phyloP scores from a whole-genome alignment of 1,140 invertebrate species.

The Drosophila nigromelanica region DNA sequence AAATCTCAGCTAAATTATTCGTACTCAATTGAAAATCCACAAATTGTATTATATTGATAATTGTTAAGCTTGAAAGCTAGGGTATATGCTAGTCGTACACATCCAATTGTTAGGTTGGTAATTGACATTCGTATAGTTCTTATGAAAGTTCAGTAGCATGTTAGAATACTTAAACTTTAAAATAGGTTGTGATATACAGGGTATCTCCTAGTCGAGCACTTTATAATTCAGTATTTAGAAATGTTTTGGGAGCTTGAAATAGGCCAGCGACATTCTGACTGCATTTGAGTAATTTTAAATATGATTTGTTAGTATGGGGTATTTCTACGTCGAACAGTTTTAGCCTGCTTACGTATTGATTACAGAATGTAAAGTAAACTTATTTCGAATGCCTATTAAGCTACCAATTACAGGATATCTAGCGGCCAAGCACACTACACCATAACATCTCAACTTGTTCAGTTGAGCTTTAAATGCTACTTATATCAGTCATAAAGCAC shows the following conservation, averaged over 20 bases:
- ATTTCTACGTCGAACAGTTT: not conserved
- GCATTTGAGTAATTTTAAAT: not conserved
- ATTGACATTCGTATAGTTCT: too few species aligned
- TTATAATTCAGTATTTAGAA: not conserved
- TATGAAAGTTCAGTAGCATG: too few species aligned
- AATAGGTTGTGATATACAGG: not conserved
- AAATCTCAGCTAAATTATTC: too few species aligned
- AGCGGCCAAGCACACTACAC: not conserved
- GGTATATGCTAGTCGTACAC: not conserved
- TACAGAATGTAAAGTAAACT: too few species aligned
- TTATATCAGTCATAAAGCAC: constrained; percentile 27
- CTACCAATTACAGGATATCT: constrained; percentile 9
- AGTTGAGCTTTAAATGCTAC: constrained; percentile 11
- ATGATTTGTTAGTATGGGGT: not conserved
- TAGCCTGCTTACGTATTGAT: too few species aligned
- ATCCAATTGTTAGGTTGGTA: too few species aligned
- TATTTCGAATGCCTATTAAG: not conserved
- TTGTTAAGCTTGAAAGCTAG: not conserved
- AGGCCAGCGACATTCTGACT: too few species aligned
- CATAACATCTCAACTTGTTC: not conserved
- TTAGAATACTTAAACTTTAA: too few species aligned
- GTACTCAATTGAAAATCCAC: too few species aligned
- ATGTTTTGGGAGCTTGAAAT: too few species aligned
- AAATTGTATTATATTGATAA: too few species aligned
- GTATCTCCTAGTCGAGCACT: not conserved